Conservation (phyloP, 2,113 vertebrate species). For the Proteles cristata region DNA sequence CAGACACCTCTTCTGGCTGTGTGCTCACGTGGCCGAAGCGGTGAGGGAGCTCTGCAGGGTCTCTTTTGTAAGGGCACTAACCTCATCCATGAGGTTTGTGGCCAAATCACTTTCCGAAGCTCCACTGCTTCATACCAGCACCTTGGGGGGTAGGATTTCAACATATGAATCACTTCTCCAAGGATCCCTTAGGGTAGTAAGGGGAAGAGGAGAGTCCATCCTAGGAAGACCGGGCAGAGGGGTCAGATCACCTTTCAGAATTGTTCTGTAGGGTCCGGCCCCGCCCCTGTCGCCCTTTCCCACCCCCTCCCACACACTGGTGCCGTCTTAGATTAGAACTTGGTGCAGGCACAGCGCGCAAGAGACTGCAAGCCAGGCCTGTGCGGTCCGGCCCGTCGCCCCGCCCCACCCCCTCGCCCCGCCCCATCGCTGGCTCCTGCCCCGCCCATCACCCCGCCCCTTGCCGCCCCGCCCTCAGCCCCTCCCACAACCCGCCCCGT, state of each 20-base stretch:
- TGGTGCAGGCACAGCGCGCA: no score
- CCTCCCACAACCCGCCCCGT: not conserved
- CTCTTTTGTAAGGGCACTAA: not conserved
- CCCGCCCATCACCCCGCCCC: not conserved
- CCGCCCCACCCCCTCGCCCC: not conserved
- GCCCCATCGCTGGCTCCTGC: not conserved
- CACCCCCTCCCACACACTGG: rapidly evolving
- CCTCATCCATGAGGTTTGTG: not conserved
- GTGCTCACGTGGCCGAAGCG: not conserved
- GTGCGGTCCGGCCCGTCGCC: not conserved
- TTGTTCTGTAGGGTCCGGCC: not conserved
- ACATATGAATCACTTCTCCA: not conserved
- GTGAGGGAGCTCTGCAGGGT: not conserved
- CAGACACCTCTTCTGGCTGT: not conserved
- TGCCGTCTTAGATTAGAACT: not conserved
- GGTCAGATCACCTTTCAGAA: not conserved
- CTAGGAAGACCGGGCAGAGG: not conserved
- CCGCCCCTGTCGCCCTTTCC: rapidly evolving
- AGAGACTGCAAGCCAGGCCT: no score
- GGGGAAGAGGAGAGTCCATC: not conserved
- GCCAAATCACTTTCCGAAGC: not conserved
- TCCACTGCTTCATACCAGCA: not conserved
- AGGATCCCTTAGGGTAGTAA: not conserved
- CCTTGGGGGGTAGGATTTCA: not conserved
- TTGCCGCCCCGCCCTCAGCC: not conserved